Base-by-base conservation (phyloP, 1,140 invertebrate species). In the Sycophila sp. region DNA sequence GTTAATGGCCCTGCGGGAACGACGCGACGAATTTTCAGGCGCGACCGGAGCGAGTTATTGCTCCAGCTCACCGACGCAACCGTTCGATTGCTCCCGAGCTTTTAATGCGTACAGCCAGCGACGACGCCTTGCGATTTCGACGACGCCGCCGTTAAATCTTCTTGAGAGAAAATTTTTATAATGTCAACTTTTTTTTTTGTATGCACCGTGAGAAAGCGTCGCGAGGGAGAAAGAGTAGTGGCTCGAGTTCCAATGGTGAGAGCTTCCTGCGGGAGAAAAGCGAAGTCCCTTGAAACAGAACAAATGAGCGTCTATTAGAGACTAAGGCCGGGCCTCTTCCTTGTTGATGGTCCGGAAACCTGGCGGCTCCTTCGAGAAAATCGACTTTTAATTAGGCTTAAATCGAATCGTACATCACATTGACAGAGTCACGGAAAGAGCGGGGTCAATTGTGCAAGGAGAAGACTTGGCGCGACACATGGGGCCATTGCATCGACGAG, bases 1-100 rank as follows among this genome's bases (percentile, higher is more conserved):
- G 75, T 81, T 83, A 81, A 85, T 83, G 76, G 75, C 77, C 74
- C 75, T 71, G 53, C 73, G 75, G 73, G 63, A 75, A 66, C 51
- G 66, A 67, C 60, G 38, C 65, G 62, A 70, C 51, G 60, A 71
- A 72, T 69, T 71, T 77, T 64, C 66, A 64, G 30, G 59, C 60
- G 64, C 58, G 71, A 69, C 47, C 30, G 17, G 36, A 53, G 36
- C 67, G 49, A 70, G 40, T 70, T 70, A 70, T 70, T 64, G 68
- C 59, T 17, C n/a, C n/a, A 70, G 62, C 42, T 30, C 56, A 49
- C 17, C 40, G 4, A 28, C 49, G 24, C 51, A 47, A 26, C 42
- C 51, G 56, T 64, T 70, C 68, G 68, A 70, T 70, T 70, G 56
- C n/a, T n/a, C n/a, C n/a, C n/a, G n/a, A n/a, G n/a, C n/a, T 64